These are phyloP conservation scores for Drosophila anomalipes DNA, from an alignment of 2,888 invertebrate genomes.

Conservation along the genomic window DNA sequence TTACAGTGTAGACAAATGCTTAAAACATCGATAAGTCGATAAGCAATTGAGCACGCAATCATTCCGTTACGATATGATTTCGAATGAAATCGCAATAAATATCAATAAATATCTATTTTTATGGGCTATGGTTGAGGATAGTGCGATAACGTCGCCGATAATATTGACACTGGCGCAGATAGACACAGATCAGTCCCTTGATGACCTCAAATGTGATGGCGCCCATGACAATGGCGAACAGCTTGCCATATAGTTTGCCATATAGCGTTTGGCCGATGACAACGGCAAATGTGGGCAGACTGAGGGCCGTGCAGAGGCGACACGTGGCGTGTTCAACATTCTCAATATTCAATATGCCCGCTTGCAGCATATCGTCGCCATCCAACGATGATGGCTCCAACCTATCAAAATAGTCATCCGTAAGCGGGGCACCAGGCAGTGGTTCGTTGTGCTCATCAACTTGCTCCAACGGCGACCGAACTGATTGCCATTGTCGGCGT, in stretches of 20 bases:
- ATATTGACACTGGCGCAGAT: slow-evolving; percentile 51
- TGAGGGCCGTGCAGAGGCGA: slow-evolving; percentile 55
- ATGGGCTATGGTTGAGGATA: slow-evolving; percentile 38
- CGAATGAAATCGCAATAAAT: background rate
- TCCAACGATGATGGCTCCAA: slow-evolving; percentile 24
- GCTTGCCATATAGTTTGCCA: slow-evolving; percentile 24
- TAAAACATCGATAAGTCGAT: background rate
- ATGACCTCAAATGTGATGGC: slow-evolving; percentile 59
- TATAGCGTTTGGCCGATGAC: slow-evolving; percentile 50
- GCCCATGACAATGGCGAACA: slow-evolving; percentile 44
- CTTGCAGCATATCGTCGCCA: slow-evolving; percentile 25
- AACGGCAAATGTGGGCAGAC: slow-evolving; percentile 58
- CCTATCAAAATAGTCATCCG: slow-evolving; percentile 57
- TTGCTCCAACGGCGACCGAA: slow-evolving; percentile 29
- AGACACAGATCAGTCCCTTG: slow-evolving; percentile 58
- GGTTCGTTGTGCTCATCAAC: slow-evolving; percentile 30
- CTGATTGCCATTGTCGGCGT: slow-evolving; percentile 18
- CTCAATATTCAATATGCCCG: slow-evolving; percentile 15
- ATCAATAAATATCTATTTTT: slow-evolving; percentile 16
- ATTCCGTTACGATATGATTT: background rate
- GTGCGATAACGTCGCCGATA: slow-evolving; percentile 38
- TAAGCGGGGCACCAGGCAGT: slow-evolving; percentile 62
- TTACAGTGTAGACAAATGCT: background rate
- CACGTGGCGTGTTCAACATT: slow-evolving; percentile 39
- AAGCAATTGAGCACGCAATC: background rate